These are phyloP conservation scores for Amiota mariae DNA, from an alignment of 2,888 invertebrate species.

Conservation along the genomic window DNA sequence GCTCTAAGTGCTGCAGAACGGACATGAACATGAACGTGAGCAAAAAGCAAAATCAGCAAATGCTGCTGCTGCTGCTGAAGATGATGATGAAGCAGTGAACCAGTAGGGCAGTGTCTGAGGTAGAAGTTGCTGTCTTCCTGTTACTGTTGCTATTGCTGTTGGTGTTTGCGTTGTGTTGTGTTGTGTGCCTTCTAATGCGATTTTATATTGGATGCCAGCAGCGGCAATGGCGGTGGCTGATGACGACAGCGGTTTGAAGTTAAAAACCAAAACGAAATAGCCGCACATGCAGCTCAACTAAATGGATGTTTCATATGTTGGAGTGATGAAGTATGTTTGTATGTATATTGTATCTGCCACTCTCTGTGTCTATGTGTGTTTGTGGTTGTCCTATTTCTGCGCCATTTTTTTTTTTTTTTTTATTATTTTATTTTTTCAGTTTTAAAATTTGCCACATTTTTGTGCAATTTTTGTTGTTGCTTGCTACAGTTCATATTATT, in stretches of 20 bases:
- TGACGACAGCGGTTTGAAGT: neutral
- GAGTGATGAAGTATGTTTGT: neutral
- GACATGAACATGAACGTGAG: conserved; percentile 24
- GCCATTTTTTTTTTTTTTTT: conserved; percentile 22
- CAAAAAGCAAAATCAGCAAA: conserved; percentile 22
- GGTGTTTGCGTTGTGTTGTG: conserved; percentile 17
- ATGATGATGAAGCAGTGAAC: no score
- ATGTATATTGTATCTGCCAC: neutral
- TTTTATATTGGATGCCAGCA: neutral
- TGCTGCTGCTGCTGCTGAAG: neutral
- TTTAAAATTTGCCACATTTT: neutral
- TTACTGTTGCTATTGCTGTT: conserved; percentile 3
- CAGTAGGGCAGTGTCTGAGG: neutral
- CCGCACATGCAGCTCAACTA: conserved; percentile 24
- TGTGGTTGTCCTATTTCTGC: conserved; percentile 20
- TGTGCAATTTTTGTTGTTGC: conserved; percentile 14
- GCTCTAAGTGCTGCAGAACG: neutral
- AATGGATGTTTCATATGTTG: neutral
- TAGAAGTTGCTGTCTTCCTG: neutral
- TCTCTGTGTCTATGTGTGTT: neutral
- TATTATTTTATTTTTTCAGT: conserved; percentile 5
- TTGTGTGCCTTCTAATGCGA: conserved; percentile 13
- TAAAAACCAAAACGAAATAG: conserved; percentile 15
- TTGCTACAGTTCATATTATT: neutral
- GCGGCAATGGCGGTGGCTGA: neutral